Evolutionary conservation across 2,797 vertebrate species (phyloP).

Genomic region (Pseudocheirus occidentalis): DNA sequence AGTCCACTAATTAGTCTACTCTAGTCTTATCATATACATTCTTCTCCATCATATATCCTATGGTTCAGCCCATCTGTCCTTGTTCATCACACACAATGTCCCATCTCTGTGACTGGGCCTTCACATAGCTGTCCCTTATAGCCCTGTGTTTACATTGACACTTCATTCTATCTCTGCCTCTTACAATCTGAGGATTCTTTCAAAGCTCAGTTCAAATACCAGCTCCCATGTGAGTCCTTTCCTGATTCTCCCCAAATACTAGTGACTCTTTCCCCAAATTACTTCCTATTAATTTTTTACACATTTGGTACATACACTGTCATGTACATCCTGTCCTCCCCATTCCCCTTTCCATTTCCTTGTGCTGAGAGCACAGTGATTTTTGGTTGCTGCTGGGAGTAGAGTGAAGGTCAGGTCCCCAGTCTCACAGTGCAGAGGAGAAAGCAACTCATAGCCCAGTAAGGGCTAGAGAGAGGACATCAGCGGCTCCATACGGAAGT

Average conservation of each 20-base stretch:
- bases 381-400: neutral
- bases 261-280: neutral
- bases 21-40: neutral
- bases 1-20: too few species aligned
- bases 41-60: neutral
- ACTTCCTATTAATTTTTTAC: neutral
- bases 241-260: neutral
- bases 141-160: neutral
- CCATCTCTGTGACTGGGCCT: neutral
- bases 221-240: neutral
- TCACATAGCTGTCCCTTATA: neutral
- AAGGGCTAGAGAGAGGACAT: neutral
- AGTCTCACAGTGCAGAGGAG: neutral
- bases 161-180: neutral
- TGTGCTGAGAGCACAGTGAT: neutral
- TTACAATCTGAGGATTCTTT: neutral
- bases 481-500: neutral
- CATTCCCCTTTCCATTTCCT: neutral
- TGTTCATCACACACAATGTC: neutral
- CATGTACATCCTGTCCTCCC: neutral
- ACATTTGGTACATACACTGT: neutral
- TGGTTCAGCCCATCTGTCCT: neutral
- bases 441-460: neutral
- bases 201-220: neutral
- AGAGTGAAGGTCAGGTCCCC: neutral